Evolutionary conservation across 2,888 invertebrate genomes (phyloP), one percentile per base, ranked within the genome.

Genomic region (Limnephilus auricula): DNA sequence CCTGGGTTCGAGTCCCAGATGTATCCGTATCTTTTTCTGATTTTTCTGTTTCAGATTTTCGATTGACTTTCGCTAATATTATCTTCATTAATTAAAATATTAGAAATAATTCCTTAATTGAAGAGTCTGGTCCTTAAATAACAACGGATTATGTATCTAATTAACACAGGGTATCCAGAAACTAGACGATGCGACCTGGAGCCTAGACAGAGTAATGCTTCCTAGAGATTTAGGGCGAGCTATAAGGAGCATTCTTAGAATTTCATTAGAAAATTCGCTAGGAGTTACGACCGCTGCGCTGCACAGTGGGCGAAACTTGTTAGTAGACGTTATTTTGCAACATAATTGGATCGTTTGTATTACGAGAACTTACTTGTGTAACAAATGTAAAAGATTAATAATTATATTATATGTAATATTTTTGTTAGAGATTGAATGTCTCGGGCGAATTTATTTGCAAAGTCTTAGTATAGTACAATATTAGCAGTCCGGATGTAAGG

Each of bases 181-280:
- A 65, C 50, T 65, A 65, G 50, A 65, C 50, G 50, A 50, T 18
- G 18, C 50, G 50, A 65, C 50, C 25, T 65, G 80, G 31, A 13
- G 30, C 31, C 31, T 34, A 34, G 50, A 18, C 50, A 65, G 50
- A 65, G 18, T 65, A 65, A 65, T 65, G 50, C 6, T 65, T 65
- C 45, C 82, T 45, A 80, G 50, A 89, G 89, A 89, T 89, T 89
- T 89, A 89, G 90, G 65, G 37, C 83, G 32, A 65, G 40, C 80
- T 50, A 87, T 92, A 88, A 86, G 89, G n/a, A n/a, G 83, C 82
- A 92, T 92, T 92, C 92, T 90, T 89, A 65, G 92, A 91, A 92
- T 92, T 92, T 92, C 92, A 92, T 92, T 92, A 92, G 92, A 89
- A 82, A 79, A 65, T 50, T 80, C 40, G 45, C 50, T 5, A 30